Evolutionary conservation across 2,888 invertebrate genomes (phyloP).

Genomic region (Stratiomys singularior): DNA sequence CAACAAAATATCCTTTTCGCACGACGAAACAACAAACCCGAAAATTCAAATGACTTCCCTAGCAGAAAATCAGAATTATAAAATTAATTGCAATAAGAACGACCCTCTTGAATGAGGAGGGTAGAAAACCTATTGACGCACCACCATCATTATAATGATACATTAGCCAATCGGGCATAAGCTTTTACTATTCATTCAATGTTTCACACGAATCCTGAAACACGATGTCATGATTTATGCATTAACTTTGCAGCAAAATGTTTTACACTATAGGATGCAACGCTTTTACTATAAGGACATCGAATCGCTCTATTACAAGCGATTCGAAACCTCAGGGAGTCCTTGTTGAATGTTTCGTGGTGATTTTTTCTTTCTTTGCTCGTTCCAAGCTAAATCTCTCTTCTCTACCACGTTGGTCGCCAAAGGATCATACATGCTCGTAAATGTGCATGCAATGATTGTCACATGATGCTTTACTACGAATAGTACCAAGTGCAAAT

Average conservation of each 20-base stretch:
- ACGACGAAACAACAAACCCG: background rate
- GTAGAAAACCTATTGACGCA: background rate
- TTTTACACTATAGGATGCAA: slow-evolving; percentile 43
- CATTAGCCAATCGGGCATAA: background rate
- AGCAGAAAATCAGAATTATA: background rate
- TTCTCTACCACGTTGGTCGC: background rate
- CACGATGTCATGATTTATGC: slow-evolving; percentile 50
- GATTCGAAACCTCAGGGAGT: slow-evolving; percentile 30
- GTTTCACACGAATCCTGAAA: background rate
- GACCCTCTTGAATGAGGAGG: background rate
- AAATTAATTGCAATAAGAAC: background rate
- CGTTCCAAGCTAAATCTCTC: background rate
- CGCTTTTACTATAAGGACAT: slow-evolving; percentile 8
- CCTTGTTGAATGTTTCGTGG: background rate
- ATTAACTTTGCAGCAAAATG: slow-evolving; percentile 51
- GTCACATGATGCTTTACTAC: slow-evolving; percentile 19
- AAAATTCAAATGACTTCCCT: background rate
- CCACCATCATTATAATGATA: background rate
- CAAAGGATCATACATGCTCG: background rate
- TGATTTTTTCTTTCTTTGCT: background rate
- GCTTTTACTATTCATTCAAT: background rate
- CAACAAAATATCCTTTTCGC: background rate
- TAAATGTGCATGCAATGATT: slow-evolving; percentile 4
- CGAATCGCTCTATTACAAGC: background rate
- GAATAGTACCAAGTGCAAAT: slow-evolving; percentile 31